Evolutionary conservation across 2,888 invertebrate species (phyloP), one percentile per base, ranked within the genome.

Genomic region (Neria commutata): DNA sequence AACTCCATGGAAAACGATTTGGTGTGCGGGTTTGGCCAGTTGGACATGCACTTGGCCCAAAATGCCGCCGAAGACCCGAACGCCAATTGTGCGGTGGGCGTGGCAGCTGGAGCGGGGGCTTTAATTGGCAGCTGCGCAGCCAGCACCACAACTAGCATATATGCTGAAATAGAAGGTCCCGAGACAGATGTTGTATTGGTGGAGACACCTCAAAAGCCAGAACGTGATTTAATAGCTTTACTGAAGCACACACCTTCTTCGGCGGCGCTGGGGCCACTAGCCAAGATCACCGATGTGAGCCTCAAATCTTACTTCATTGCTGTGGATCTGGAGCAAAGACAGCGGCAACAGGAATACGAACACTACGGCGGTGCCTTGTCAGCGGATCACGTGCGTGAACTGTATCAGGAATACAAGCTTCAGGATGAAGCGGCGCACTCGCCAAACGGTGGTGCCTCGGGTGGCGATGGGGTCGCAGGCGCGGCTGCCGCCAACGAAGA

Each of bases 111-210:
- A 14, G 72, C 68, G 3, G 71, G 67, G 25, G 66, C 58, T 2
- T 72, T 67, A 33, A 62, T 57, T 17, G 55, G 49, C 8, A 16
- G 25, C 17, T 17, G 49, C 23, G 66, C 29, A 8, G 73, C 66
- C 0, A 67, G 66, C 0, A 78, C 75, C 14, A 71, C 75, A 10
- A 87, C 87, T 1, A 80, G 83, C n/a, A 75, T 86, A 4, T 89
- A 88, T 0, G 93, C 93, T 0, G 92, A 92, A 78, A 87, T 93
- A n/a, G 93, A 93, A 77, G 91, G 89, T 1, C 89, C 91, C 68
- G 92, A 92, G 73, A 88, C 89, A 1, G 91, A 91, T 72, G 85
- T 91, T 6, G 89, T 92, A 0, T 86, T 86, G 34, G 89, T 91
- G 17, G 93, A 93, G 67, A 88, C 90, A 0, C 91, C 92, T 1